Conservation (phyloP, 2,113 vertebrate species). For the Albula glossodonta region DNA sequence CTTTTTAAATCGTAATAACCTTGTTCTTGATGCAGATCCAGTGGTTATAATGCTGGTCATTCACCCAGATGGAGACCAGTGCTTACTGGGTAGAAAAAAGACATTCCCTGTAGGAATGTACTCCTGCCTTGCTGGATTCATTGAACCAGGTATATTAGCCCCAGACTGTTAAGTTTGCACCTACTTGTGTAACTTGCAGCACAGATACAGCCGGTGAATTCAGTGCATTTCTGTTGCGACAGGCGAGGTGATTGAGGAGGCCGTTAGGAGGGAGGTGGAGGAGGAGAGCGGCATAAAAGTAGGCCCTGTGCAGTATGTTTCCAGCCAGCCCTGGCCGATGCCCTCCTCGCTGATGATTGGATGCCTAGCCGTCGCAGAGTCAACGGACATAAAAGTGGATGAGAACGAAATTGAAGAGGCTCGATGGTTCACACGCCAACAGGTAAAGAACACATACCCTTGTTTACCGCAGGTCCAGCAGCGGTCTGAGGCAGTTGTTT, state of each 20-base stretch:
- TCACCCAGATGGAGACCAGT: conserved; percentile 89
- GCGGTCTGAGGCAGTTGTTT: neutral
- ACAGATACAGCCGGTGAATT: neutral
- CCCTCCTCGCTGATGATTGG: conserved; percentile 95
- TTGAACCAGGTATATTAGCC: conserved; percentile 83
- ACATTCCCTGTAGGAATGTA: conserved; percentile 84
- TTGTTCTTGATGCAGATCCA: conserved; percentile 74
- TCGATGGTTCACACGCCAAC: conserved; percentile 88
- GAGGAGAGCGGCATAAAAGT: conserved; percentile 89
- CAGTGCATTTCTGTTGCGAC: conserved; percentile 26
- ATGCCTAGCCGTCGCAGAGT: conserved; percentile 82
- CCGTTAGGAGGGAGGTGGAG: conserved; percentile 88
- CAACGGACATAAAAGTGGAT: conserved; percentile 89
- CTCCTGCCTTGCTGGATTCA: conserved; percentile 91
- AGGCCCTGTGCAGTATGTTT: conserved; percentile 84
- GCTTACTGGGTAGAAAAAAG: conserved; percentile 90
- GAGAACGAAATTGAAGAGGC: conserved; percentile 93
- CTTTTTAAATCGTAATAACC: neutral
- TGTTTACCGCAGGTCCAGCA: neutral
- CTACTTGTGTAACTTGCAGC: neutral
- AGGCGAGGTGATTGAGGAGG: conserved; percentile 90
- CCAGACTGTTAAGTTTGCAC: neutral
- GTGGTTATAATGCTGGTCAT: conserved; percentile 97
- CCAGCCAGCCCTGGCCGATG: conserved; percentile 94
- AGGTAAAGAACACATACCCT: conserved; percentile 70